These are phyloP conservation scores for Dryobotodes eremita DNA, from an alignment of 2,888 invertebrate genomes.

Conservation along the genomic window DNA sequence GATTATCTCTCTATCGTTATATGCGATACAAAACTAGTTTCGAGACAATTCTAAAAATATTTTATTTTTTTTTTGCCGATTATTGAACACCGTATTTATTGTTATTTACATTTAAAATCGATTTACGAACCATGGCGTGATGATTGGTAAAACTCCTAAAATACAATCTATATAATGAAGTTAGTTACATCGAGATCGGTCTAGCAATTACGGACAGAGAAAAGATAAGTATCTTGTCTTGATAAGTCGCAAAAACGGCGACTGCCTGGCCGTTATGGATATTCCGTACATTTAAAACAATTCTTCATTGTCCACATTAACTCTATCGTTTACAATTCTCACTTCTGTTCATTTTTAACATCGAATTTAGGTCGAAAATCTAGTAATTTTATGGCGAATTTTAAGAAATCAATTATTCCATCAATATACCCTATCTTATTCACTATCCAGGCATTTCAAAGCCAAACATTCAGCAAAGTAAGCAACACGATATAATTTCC, in stretches of 20 bases:
- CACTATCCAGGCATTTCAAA: slow-evolving; percentile 16
- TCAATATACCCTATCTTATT: slow-evolving; percentile 15
- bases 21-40: slow-evolving; percentile 81
- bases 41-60: slow-evolving; percentile 74
- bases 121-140: slow-evolving; percentile 51
- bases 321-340: slow-evolving; percentile 26
- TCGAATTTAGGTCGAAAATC: slow-evolving; percentile 10
- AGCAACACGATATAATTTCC: slow-evolving; percentile 12
- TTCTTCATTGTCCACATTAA: slow-evolving; percentile 5
- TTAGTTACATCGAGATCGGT: slow-evolving; percentile 54
- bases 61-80: slow-evolving; percentile 67
- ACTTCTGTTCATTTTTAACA: slow-evolving; percentile 19
- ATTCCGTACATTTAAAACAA: slow-evolving; percentile 13
- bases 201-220: slow-evolving; percentile 60
- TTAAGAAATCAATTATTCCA: slow-evolving; percentile 18
- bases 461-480: slow-evolving; percentile 23
- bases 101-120: slow-evolving; percentile 75
- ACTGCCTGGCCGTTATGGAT: slow-evolving; percentile 17
- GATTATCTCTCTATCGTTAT: slow-evolving; percentile 73
- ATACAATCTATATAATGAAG: slow-evolving; percentile 54
- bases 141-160: slow-evolving; percentile 50
- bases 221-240: slow-evolving; percentile 42
- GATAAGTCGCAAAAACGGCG: slow-evolving; percentile 13
- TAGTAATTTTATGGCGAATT: slow-evolving; percentile 33
- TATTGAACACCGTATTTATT: slow-evolving; percentile 80